Percentiles rank a stretch among this genome's conserved stretches.
These are phyloP conservation scores for Meloidogyne hapla DNA, from an alignment of 1,140 invertebrate genomes.

Conservation along the genomic window DNA sequence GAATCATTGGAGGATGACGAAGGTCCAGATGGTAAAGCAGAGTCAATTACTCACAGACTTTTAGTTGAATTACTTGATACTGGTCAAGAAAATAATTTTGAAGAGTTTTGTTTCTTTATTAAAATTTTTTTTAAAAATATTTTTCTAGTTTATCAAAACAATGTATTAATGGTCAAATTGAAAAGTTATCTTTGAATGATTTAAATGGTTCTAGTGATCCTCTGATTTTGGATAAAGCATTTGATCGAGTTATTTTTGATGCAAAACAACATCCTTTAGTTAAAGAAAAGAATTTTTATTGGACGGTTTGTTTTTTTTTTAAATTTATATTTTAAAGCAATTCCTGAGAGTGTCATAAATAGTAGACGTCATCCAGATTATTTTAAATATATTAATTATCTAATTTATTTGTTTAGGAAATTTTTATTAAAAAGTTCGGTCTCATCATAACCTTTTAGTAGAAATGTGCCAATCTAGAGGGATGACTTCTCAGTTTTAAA, in stretches of 20 bases:
- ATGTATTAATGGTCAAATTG: background rate
- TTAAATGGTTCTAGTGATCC: background rate
- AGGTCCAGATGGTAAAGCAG: background rate
- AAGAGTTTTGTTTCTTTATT: background rate
- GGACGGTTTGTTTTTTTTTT: constrained; percentile 5
- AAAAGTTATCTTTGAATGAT: background rate
- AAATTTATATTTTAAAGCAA: no score
- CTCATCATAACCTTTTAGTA: no score
- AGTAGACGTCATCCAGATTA: constrained; percentile 20
- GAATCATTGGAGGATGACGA: background rate
- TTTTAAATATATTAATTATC: constrained; percentile 27
- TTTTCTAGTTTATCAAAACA: background rate
- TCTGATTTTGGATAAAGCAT: constrained; percentile 1
- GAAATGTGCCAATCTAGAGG: no score
- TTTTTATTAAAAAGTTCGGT: no score
- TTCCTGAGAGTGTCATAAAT: constrained; percentile 7
- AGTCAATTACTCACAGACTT: constrained; percentile 24
- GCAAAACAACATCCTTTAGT: background rate
- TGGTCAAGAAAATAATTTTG: background rate
- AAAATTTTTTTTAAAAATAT: no score
- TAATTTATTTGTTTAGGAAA: background rate
- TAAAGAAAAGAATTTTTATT: background rate
- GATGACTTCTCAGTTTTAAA: no score
- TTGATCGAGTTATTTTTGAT: constrained; percentile 3
- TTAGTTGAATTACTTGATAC: constrained; percentile 3